Evolutionary conservation across 2,797 vertebrate genomes (phyloP).

Genomic region (Oceanodroma leucorhoa): DNA sequence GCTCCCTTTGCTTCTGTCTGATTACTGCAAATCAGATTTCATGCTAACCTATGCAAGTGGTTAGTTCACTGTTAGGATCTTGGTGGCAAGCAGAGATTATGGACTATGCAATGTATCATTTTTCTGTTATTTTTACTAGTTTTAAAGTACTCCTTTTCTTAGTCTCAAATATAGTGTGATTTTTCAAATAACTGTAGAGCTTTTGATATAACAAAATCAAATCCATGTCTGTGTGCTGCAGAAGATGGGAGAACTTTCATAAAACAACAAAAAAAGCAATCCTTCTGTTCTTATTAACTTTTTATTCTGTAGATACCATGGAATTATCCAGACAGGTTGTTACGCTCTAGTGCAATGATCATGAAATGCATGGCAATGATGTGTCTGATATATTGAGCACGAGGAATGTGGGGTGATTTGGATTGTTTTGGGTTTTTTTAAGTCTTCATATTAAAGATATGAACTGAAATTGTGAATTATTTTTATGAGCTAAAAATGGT

Average conservation of each 20-base stretch:
- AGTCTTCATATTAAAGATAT: not conserved
- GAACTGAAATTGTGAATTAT: not conserved
- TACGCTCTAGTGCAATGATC: not conserved
- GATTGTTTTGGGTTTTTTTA: not conserved
- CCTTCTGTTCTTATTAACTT: not conserved
- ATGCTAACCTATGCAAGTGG: not conserved
- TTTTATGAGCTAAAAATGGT: not conserved
- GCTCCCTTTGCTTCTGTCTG: not conserved
- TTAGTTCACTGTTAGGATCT: not conserved
- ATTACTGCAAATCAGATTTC: slow-evolving; percentile 15
- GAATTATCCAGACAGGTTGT: not conserved
- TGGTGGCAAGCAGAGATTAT: not conserved
- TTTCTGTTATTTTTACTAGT: not conserved
- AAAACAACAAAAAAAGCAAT: not conserved
- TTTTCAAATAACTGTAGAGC: not conserved
- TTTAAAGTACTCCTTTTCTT: not conserved
- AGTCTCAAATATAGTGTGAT: not conserved
- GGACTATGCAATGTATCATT: not conserved
- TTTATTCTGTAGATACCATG: not conserved
- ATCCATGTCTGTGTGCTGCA: not conserved
- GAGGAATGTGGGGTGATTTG: not conserved
- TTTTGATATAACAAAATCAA: not conserved
- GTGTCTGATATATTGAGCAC: not conserved
- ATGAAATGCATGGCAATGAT: not conserved
- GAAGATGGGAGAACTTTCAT: not conserved